phyloP scores from a whole-genome alignment of 2,888 invertebrate genomes.

The Nebria salina region DNA sequence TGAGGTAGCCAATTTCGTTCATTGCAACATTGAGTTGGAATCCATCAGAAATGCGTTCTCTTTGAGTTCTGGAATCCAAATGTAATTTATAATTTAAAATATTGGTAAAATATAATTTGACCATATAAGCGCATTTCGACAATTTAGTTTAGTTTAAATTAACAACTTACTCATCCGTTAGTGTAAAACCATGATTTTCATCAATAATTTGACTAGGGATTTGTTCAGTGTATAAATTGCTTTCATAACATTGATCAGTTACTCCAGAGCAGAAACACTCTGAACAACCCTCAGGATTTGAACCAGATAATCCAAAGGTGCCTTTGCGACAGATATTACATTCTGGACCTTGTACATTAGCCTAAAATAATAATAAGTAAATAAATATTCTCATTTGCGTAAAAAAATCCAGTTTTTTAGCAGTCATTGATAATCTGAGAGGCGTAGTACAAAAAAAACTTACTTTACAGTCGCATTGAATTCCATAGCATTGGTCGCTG shows the following conservation, averaged over 20 bases:
- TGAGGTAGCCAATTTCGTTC: slow-evolving; percentile 72
- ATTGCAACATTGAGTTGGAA: slow-evolving; percentile 66
- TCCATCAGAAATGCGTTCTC: slow-evolving; percentile 61
- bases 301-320: slow-evolving; percentile 78
- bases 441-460: not conserved
- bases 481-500: slow-evolving; percentile 64
- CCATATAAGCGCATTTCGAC: too few relatives aligned
- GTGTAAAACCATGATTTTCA: slow-evolving; percentile 68
- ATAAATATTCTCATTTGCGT: slow-evolving; percentile 6
- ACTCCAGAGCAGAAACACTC: slow-evolving; percentile 91
- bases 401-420: too few relatives aligned
- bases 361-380: slow-evolving; percentile 58
- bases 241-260: slow-evolving; percentile 77
- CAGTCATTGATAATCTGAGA: too few relatives aligned
- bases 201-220: slow-evolving; percentile 72
- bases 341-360: slow-evolving; percentile 79
- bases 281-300: slow-evolving; percentile 81
- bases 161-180: slow-evolving; percentile 68
- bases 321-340: slow-evolving; percentile 84
- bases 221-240: slow-evolving; percentile 70
- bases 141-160: too few relatives aligned
- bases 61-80: slow-evolving; percentile 56
- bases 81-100: not conserved
- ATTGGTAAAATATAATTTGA: too few relatives aligned
- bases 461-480: slow-evolving; percentile 75